Evolutionary conservation across 1,140 invertebrate species (phyloP), one percentile per base, ranked within the genome.

Genomic region (Eriosoma lanigerum): DNA sequence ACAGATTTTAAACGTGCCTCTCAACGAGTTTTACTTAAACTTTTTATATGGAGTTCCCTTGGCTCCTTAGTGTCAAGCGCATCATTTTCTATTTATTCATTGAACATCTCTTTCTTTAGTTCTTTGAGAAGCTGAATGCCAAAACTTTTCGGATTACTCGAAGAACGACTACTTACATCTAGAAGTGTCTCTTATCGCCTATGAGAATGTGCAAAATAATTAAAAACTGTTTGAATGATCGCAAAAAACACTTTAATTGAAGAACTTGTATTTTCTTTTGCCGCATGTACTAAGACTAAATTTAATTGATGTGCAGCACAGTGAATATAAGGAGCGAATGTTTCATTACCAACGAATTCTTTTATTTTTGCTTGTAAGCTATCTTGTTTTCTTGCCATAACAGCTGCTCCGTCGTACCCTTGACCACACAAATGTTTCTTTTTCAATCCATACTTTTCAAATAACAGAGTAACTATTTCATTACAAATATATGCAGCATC

Each of bases 81-180:
- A 56, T 56, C 8, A 12, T 56, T 56, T 56, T 56, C 54, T 21
- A 56, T 56, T 56, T 56, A 8, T 21, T 56, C 3, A 56, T 56
- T 56, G 86, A 91, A 48, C 91, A 44, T 44, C 54, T 81, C 46
- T 48, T 48, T 48, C 46, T 48, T 48, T 48, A 48, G 12, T 48
- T 48, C 46, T 48, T 48, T 48, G 46, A 48, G 46, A 12, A 48
- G 46, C 10, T 8, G 12, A 48, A 48, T 48, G 12, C 46, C 46
- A 48, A 48, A 48, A 12, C 46, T 12, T 3, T 48, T 48, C 10
- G 46, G 12, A 48, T 48, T 48, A 48, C 46, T 4, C 10, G 12
- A 48, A 8, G 46, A 12, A 15, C 10, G 4, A 8, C 13, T 48
- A 48, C 46, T 48, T 48, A 12, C 46, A 8, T 48, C 4, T 48